Conservation (phyloP, 2,797 vertebrate genomes). For the Spinibarbus caldwelli region DNA sequence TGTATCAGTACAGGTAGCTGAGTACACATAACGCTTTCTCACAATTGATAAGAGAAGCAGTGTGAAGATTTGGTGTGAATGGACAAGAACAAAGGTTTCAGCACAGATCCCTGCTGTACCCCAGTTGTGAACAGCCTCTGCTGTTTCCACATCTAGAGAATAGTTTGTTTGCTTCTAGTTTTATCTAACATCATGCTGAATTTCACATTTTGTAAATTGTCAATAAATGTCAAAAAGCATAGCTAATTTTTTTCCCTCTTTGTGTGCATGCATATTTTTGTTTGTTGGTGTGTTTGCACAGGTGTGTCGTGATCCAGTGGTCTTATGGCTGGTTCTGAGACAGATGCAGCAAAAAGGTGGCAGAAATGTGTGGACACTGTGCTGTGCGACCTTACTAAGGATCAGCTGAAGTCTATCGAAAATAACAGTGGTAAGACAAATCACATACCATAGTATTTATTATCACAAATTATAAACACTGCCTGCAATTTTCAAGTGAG, state of each 20-base stretch:
- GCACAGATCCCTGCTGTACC: not conserved
- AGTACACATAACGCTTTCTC: not conserved
- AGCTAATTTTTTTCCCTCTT: not conserved
- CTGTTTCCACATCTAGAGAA: not conserved
- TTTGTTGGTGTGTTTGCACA: conserved; percentile 38
- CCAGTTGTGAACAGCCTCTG: not conserved
- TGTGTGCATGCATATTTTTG: conserved; percentile 39
- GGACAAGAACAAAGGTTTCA: not conserved
- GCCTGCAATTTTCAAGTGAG: not conserved
- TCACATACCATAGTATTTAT: not conserved
- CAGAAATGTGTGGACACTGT: conserved; percentile 63
- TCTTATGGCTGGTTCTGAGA: conserved; percentile 66
- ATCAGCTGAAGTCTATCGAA: conserved; percentile 76
- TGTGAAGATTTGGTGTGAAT: not conserved
- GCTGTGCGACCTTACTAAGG: conserved; percentile 63
- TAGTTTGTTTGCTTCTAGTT: not conserved
- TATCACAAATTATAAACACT: not conserved
- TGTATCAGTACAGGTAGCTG: not conserved
- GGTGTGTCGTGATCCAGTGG: conserved; percentile 15
- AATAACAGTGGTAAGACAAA: conserved; percentile 69
- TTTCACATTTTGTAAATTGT: not conserved
- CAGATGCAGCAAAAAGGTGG: conserved; percentile 60
- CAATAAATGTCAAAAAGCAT: not conserved
- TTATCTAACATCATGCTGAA: not conserved
- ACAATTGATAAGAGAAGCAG: not conserved